Base-by-base conservation (phyloP, 2,888 invertebrate species). In the Abrostola tripartita region DNA sequence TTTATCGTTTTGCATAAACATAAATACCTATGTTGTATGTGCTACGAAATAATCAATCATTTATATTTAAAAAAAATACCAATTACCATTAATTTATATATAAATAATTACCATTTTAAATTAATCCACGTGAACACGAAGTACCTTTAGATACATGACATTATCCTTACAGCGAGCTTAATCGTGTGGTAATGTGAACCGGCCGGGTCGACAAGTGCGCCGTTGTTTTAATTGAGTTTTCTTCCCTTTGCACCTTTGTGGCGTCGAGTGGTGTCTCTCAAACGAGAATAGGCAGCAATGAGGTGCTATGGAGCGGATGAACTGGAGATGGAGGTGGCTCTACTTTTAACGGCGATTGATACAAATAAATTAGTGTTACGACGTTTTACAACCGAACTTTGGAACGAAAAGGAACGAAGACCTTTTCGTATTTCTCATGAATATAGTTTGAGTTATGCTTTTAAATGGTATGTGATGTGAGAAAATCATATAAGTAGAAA, bases 161-260 rank as follows among this genome's bases (percentile, higher is more conserved):
- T 65, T 70, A 74, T 61, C 72, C 73, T 78, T 79, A 68, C 59
- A 83, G 78, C 78, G 61, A 75, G 85, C 81, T 85, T 88, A 89
- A 90, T 88, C 87, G 89, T 83, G 84, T 86, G 83, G 83, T 87
- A 85, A 90, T 86, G 85, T 82, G 85, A 87, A 82, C 82, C 83
- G 81, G 83, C 79, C 82, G 83, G 78, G 83, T 81, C 78, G 81
- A 86, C 83, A 81, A 74, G 69, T 68, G 80, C 76, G 74, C 68
- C 83, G 88, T 87, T 87, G 89, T 90, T 91, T 92, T 92, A 92
- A 92, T 91, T 90, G 88, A 90, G 90, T 90, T 90, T 81, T 82
- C 85, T 86, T 85, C 83, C 84, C 88, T 88, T 86, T 86, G 82
- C 89, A 88, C 90, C 89, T 90, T 89, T 91, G 90, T 89, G 87